Evolutionary conservation across 2,797 vertebrate species (phyloP).

Genomic region (Coracias cyanogaster): DNA sequence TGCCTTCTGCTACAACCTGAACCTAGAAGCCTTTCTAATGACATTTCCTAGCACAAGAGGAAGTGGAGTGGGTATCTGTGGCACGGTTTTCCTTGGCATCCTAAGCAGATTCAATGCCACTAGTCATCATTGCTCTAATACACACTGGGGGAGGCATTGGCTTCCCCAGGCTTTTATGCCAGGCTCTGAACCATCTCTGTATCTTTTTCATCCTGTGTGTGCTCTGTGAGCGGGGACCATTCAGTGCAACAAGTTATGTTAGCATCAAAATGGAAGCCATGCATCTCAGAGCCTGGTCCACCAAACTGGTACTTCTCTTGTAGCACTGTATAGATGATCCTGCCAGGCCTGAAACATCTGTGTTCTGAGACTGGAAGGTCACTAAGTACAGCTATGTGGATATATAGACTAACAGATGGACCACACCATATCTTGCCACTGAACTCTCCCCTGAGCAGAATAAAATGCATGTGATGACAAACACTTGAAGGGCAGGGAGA

Average conservation of each 20-base stretch:
- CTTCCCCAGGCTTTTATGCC: background rate
- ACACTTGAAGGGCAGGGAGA: background rate
- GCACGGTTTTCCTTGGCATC: background rate
- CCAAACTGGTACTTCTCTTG: background rate
- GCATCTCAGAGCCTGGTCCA: background rate
- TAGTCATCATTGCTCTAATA: background rate
- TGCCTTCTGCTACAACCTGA: background rate
- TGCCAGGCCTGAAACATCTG: background rate
- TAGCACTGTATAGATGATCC: background rate
- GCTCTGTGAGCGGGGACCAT: background rate
- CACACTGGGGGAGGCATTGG: rapidly evolving
- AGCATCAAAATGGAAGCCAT: background rate
- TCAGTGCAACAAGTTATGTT: background rate
- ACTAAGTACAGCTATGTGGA: rapidly evolving
- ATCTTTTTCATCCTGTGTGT: background rate
- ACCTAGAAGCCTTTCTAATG: background rate
- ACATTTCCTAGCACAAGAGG: background rate
- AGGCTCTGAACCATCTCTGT: background rate
- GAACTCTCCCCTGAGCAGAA: background rate
- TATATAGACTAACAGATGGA: background rate
- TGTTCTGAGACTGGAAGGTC: background rate
- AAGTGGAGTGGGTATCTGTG: background rate
- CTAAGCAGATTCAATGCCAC: background rate
- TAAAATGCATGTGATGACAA: background rate
- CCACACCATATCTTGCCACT: background rate